Evolutionary conservation across 2,113 vertebrate species (phyloP).

Genomic region (Perccottus glenii): DNA sequence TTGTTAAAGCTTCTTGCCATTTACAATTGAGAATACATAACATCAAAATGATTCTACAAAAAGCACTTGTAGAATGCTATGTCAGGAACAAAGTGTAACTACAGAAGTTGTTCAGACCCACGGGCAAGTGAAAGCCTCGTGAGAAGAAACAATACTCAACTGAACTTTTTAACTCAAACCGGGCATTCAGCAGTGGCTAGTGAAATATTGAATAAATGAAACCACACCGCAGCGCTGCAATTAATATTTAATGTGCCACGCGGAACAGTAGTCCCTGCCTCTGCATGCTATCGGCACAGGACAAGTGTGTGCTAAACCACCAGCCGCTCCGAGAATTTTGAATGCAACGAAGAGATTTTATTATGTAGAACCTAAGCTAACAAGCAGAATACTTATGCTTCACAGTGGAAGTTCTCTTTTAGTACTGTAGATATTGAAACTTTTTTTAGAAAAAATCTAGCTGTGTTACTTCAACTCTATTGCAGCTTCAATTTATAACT

Average conservation of each 20-base stretch:
- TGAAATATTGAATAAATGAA: slow-evolving; percentile 56
- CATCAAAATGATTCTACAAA: background rate
- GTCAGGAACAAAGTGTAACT: slow-evolving; percentile 33
- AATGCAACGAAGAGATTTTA: slow-evolving; percentile 21
- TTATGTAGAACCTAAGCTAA: slow-evolving; percentile 11
- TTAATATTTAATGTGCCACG: slow-evolving; percentile 63
- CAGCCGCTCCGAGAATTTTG: slow-evolving; percentile 34
- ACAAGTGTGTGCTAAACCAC: slow-evolving; percentile 24
- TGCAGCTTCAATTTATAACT: no score
- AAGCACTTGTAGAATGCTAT: background rate
- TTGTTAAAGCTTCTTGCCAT: no score
- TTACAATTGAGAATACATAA: background rate
- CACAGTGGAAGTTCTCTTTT: slow-evolving; percentile 10
- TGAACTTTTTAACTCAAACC: slow-evolving; percentile 54
- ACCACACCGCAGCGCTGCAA: slow-evolving; percentile 25
- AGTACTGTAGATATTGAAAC: background rate
- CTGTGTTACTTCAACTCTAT: no score
- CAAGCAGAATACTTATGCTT: slow-evolving; percentile 29
- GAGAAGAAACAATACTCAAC: slow-evolving; percentile 27
- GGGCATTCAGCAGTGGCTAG: slow-evolving; percentile 1
- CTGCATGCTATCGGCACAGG: slow-evolving; percentile 45
- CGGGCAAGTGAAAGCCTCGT: slow-evolving; percentile 30
- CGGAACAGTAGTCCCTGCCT: slow-evolving; percentile 20
- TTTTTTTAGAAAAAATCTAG: no score
- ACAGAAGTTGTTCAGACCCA: slow-evolving; percentile 31